Evolutionary conservation across 64 coral and sea anemone genomes (phyloP).

Genomic region (Anthopleura sola): DNA sequence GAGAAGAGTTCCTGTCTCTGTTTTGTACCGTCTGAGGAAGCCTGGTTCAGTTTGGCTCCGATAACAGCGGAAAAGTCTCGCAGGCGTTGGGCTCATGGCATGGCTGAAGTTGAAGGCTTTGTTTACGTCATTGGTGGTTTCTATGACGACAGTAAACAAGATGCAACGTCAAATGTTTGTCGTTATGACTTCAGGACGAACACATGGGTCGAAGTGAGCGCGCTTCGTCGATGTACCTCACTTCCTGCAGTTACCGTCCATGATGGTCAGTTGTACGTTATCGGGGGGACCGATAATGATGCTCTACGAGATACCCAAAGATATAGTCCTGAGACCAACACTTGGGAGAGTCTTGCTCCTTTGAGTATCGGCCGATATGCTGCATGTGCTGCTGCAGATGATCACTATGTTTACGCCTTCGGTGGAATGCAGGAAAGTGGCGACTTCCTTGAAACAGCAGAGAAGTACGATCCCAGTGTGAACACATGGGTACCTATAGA

Average conservation of each 20-base stretch:
- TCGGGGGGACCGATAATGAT: constrained; percentile 38
- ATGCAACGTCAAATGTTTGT: background rate
- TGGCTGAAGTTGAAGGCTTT: constrained; percentile 4
- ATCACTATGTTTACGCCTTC: constrained; percentile 25
- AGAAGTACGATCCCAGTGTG: constrained; percentile 35
- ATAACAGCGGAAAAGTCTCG: background rate
- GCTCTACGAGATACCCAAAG: constrained; percentile 8
- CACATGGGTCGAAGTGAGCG: background rate
- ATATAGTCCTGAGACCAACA: constrained; percentile 40
- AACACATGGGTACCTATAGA: constrained; percentile 32
- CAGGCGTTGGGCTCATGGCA: constrained; percentile 10
- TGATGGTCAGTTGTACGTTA: constrained; percentile 22
- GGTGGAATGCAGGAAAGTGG: constrained; percentile 27
- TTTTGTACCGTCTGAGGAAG: background rate
- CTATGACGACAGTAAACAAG: constrained; percentile 15
- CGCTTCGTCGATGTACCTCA: background rate
- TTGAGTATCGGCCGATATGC: constrained; percentile 27
- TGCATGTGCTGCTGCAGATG: constrained; percentile 33
- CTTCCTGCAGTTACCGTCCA: constrained; percentile 16
- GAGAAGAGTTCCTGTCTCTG: background rate
- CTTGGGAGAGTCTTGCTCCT: constrained; percentile 4
- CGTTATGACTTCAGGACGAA: constrained; percentile 4
- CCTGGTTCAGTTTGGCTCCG: constrained; percentile 26
- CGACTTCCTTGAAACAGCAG: constrained; percentile 42
- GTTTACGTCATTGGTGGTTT: constrained; percentile 35